These are phyloP conservation scores for Lucilia sericata DNA, from an alignment of 1,140 invertebrate genomes.

Conservation along the genomic window DNA sequence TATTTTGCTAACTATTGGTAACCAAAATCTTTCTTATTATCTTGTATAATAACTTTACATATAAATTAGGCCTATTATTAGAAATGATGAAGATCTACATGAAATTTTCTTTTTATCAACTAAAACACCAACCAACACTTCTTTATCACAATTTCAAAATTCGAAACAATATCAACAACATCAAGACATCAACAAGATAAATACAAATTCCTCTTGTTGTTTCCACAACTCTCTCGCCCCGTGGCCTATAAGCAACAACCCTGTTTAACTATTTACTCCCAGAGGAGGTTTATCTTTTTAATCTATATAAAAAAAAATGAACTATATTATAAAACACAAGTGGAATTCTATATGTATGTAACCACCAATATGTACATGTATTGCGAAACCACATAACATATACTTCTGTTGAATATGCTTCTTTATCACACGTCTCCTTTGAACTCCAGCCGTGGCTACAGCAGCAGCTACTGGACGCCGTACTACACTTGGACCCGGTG, in stretches of 20 bases:
- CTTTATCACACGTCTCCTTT: constrained; percentile 63
- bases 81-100: not conserved
- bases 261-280: not conserved
- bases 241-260: not conserved
- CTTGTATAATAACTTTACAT: too few species aligned
- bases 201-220: not conserved
- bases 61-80: constrained; percentile 10
- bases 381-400: constrained; percentile 66
- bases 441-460: constrained; percentile 60
- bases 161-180: not conserved
- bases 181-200: not conserved
- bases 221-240: too few species aligned
- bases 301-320: not conserved
- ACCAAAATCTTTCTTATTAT: too few species aligned
- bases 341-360: not conserved
- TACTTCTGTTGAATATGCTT: constrained; percentile 67
- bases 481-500: constrained; percentile 42
- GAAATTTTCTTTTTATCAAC: not conserved
- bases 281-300: not conserved
- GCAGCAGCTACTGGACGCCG: constrained; percentile 42
- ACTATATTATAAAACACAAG: not conserved
- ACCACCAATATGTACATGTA: constrained; percentile 58
- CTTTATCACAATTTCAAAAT: not conserved
- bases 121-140: not conserved
- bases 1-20: too few species aligned